These are phyloP conservation scores for Limanda limanda DNA, from an alignment of 2,113 vertebrate species.

Conservation along the genomic window DNA sequence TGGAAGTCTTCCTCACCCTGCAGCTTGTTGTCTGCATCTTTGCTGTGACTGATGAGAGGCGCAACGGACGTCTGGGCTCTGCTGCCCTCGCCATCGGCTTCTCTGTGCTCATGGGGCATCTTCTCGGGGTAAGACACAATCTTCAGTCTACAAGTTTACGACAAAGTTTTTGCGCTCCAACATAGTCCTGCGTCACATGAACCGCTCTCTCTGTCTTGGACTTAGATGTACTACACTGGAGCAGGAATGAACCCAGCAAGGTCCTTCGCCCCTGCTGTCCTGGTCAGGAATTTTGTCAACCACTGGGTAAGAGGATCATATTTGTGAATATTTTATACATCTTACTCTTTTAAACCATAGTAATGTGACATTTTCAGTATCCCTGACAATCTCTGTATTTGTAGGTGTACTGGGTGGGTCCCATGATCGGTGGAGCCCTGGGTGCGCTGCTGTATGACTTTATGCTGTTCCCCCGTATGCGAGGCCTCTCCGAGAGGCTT, in stretches of 20 bases:
- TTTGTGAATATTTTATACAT: neutral
- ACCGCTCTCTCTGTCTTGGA: constrained; percentile 18
- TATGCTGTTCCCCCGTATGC: constrained; percentile 91
- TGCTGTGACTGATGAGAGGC: constrained; percentile 91
- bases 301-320: constrained; percentile 89
- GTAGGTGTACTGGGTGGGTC: constrained; percentile 95
- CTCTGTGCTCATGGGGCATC: constrained; percentile 93
- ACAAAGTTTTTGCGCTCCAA: neutral
- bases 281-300: constrained; percentile 93
- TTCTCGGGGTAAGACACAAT: constrained; percentile 90
- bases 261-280: constrained; percentile 93
- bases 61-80: constrained; percentile 89
- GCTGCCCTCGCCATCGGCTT: constrained; percentile 92
- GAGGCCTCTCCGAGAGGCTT: constrained; percentile 89
- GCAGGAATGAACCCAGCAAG: constrained; percentile 96
- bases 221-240: constrained; percentile 94
- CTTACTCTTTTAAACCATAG: neutral
- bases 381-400: neutral
- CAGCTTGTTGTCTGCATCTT: constrained; percentile 94
- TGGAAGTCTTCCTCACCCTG: constrained; percentile 94
- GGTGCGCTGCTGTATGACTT: constrained; percentile 93
- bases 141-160: neutral
- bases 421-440: constrained; percentile 89
- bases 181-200: rapidly evolving
- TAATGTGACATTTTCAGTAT: neutral